phyloP scores from a whole-genome alignment of 2,888 invertebrate species.

The Clunio marinus region DNA sequence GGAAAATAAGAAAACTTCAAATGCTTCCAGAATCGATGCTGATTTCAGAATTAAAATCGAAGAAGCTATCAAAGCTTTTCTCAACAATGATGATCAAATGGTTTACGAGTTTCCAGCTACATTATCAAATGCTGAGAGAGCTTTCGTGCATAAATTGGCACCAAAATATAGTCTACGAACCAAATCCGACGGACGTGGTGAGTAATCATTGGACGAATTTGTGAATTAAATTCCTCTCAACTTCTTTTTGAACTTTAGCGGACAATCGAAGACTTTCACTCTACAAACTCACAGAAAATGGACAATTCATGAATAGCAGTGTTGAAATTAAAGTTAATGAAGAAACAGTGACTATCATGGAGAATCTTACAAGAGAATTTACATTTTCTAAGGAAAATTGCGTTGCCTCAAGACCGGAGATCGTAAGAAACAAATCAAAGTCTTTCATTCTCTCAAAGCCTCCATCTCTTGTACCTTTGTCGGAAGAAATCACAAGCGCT shows the following conservation, averaged over 20 bases:
- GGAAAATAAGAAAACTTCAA: background rate
- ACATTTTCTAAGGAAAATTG: too few species aligned
- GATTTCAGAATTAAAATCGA: slow-evolving; percentile 29
- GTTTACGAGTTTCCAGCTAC: slow-evolving; percentile 65
- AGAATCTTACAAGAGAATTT: too few species aligned
- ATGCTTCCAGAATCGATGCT: background rate
- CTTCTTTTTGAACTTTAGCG: slow-evolving; percentile 54
- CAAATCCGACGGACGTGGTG: slow-evolving; percentile 77
- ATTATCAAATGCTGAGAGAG: slow-evolving; percentile 70
- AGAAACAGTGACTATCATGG: slow-evolving; percentile 47
- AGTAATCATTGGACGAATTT: slow-evolving; percentile 33
- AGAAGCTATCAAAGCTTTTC: slow-evolving; percentile 21
- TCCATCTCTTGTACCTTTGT: background rate
- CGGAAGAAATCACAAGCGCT: slow-evolving; percentile 55
- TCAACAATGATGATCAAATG: slow-evolving; percentile 43
- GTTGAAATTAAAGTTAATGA: slow-evolving; percentile 59
- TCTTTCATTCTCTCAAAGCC: background rate
- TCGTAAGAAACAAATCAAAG: too few species aligned
- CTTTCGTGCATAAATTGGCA: slow-evolving; percentile 71
- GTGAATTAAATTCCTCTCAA: background rate
- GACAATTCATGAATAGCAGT: slow-evolving; percentile 64
- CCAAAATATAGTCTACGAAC: slow-evolving; percentile 67
- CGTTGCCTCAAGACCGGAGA: too few species aligned
- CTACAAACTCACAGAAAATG: slow-evolving; percentile 63
- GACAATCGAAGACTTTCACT: slow-evolving; percentile 65